Evolutionary conservation across 2,797 vertebrate genomes (phyloP).

Genomic region (Propithecus perrieri): DNA sequence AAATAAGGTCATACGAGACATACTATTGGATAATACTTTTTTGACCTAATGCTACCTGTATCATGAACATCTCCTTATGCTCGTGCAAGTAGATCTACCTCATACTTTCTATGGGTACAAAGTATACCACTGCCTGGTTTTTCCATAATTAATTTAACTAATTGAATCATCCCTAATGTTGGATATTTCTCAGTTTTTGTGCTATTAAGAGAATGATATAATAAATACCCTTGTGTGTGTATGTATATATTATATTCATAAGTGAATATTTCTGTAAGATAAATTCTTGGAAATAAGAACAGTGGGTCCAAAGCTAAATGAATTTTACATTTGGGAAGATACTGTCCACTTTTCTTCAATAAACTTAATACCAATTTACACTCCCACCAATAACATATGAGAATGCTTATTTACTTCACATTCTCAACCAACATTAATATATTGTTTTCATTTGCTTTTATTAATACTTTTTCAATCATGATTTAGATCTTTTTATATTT

Average conservation of each 20-base stretch:
- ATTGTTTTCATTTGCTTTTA: conserved; percentile 26
- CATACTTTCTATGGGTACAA: not conserved
- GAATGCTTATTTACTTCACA: not conserved
- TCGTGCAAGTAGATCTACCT: not conserved
- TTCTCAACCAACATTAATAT: not conserved
- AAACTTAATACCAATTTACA: conserved; percentile 1
- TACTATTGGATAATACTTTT: not conserved
- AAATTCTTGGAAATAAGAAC: conserved; percentile 14
- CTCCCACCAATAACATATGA: not conserved
- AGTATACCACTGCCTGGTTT: not conserved
- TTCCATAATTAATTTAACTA: not conserved
- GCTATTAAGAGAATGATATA: not conserved
- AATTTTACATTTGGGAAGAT: conserved; percentile 35
- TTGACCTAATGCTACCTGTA: not conserved
- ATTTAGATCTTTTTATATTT: not conserved
- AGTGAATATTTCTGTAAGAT: not conserved
- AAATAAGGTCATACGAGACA: not conserved
- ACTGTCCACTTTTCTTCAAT: conserved; percentile 9
- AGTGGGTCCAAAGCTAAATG: not conserved
- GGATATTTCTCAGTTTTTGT: not conserved
- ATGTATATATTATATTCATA: not conserved
- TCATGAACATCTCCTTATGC: not conserved
- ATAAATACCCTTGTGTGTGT: not conserved
- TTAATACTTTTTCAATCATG: not conserved
- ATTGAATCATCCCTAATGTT: not conserved